A percentile compares a stretch with the other conserved stretches of the same genome.
Evolutionary conservation across 2,797 vertebrate species (phyloP).

Genomic region (Selene dorsalis): DNA sequence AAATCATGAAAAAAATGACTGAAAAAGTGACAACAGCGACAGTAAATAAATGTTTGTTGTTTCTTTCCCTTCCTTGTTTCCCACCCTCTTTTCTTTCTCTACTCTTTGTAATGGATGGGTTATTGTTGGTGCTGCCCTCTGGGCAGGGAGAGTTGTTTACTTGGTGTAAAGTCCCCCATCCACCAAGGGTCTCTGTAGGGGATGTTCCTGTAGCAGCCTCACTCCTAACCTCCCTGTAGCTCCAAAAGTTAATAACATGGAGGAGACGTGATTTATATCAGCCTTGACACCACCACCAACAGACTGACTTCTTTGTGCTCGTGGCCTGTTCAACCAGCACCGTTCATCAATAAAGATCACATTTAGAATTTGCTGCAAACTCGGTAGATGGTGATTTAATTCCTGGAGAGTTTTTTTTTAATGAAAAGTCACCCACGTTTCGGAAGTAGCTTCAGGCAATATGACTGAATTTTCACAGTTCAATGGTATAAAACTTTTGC

Average conservation of each 20-base stretch:
- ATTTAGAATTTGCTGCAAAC: slow-evolving; percentile 82
- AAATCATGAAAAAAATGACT: slow-evolving; percentile 79
- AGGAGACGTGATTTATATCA: slow-evolving; percentile 81
- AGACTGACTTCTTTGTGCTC: slow-evolving; percentile 75
- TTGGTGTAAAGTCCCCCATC: slow-evolving; percentile 80
- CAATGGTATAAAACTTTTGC: slow-evolving; percentile 51
- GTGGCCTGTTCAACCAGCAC: slow-evolving; percentile 67
- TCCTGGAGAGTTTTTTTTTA: slow-evolving; percentile 68
- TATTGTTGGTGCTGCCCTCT: slow-evolving; percentile 81
- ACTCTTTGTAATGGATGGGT: slow-evolving; percentile 81
- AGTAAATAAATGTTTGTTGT: slow-evolving; percentile 85
- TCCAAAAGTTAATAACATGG: slow-evolving; percentile 80
- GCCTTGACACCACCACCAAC: slow-evolving; percentile 70
- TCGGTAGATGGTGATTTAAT: slow-evolving; percentile 73
- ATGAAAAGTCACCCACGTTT: slow-evolving; percentile 61
- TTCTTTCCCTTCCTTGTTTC: slow-evolving; percentile 73
- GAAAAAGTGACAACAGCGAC: slow-evolving; percentile 78
- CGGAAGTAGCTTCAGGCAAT: slow-evolving; percentile 39
- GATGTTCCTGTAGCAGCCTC: slow-evolving; percentile 78
- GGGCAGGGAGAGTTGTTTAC: slow-evolving; percentile 84
- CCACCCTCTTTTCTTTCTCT: slow-evolving; percentile 71
- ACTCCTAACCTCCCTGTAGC: slow-evolving; percentile 78
- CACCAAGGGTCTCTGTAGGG: slow-evolving; percentile 80
- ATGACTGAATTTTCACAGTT: slow-evolving; percentile 37
- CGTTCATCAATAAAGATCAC: slow-evolving; percentile 82